A percentile compares a stretch with the other conserved stretches of the same genome.
Conservation (phyloP, 2,797 vertebrate genomes). For the Chaetophractus vellerosus region DNA sequence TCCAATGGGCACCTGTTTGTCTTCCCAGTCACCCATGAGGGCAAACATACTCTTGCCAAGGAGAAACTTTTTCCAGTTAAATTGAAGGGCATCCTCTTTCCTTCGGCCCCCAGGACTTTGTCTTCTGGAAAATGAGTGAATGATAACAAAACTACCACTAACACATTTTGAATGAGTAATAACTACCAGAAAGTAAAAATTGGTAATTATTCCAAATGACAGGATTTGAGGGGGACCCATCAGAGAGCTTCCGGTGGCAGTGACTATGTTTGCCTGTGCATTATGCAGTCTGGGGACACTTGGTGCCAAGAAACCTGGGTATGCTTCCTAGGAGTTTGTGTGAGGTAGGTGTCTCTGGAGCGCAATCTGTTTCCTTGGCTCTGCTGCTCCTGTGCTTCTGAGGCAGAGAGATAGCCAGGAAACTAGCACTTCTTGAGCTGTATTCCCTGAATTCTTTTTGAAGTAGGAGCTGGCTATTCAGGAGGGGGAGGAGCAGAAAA, state of each 20-base stretch:
- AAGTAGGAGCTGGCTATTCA: not conserved
- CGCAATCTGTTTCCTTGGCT: not conserved
- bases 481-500: not conserved
- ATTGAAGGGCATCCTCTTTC: not conserved
- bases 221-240: not conserved
- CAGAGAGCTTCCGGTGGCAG: not conserved
- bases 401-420: not conserved
- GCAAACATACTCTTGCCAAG: not conserved
- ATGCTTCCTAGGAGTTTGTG: not conserved
- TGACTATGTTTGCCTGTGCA: not conserved
- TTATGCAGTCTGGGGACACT: not conserved
- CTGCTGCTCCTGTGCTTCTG: no score
- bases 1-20: accelerated
- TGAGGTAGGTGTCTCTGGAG: not conserved
- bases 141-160: not conserved
- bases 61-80: not conserved
- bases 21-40: not conserved
- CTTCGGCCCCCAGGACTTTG: not conserved
- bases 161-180: not conserved
- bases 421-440: not conserved
- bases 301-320: not conserved
- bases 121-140: not conserved
- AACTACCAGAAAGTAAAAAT: not conserved
- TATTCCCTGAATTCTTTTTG: not conserved
- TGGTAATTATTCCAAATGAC: not conserved